Conservation (phyloP, 2,113 vertebrate genomes). For the Mesembrinibis cayennensis region DNA sequence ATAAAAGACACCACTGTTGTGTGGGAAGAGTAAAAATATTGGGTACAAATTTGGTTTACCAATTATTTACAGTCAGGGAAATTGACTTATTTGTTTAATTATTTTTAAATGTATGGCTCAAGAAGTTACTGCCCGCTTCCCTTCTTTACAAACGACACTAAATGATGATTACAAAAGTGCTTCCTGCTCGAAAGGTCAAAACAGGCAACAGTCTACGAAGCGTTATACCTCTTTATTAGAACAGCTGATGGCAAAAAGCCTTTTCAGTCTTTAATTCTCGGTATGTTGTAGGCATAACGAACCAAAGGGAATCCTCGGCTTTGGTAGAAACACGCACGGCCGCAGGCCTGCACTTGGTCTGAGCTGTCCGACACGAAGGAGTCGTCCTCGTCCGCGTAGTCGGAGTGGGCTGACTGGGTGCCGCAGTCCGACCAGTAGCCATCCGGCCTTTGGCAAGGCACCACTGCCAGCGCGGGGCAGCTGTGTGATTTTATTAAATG, state of each 20-base stretch:
- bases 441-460: conserved; percentile 80
- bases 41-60: conserved; percentile 52
- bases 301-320: conserved; percentile 91
- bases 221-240: background rate
- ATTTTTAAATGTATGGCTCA: conserved; percentile 59
- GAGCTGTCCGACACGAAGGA: conserved; percentile 98
- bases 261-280: conserved; percentile 81
- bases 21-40: conserved; percentile 27
- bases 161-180: conserved; percentile 77
- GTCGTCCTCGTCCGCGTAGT: conserved; percentile 93
- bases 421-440: conserved; percentile 90
- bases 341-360: conserved; percentile 94
- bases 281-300: conserved; percentile 89
- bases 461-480: conserved; percentile 86
- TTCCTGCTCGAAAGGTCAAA: conserved; percentile 68
- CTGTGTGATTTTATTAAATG: conserved; percentile 95
- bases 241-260: background rate
- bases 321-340: conserved; percentile 95
- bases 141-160: conserved; percentile 73
- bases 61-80: conserved; percentile 65
- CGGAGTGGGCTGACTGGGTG: conserved; percentile 89
- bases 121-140: conserved; percentile 74
- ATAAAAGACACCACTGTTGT: conserved; percentile 27
- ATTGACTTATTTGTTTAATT: background rate
- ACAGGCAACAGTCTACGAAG: conserved; percentile 2